Evolutionary conservation across 2,888 invertebrate genomes (phyloP).

Genomic region (Diadromus collaris): DNA sequence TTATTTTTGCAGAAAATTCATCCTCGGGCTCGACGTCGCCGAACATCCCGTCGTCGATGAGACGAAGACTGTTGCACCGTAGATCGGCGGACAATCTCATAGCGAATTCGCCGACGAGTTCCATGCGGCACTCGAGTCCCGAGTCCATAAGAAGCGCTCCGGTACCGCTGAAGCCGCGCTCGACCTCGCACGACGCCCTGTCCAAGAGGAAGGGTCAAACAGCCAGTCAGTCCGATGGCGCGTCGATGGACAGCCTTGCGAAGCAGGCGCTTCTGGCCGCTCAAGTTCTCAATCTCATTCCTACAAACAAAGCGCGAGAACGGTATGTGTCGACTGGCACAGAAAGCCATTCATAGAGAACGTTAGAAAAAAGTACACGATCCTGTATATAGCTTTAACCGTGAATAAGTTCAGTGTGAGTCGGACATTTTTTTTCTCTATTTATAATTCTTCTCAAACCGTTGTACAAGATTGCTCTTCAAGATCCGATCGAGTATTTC

Average conservation of each 20-base stretch:
- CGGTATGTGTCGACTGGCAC: slow-evolving; percentile 80
- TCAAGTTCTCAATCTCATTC: slow-evolving; percentile 90
- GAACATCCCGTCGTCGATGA: slow-evolving; percentile 70
- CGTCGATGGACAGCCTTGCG: slow-evolving; percentile 85
- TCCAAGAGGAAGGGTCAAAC: slow-evolving; percentile 71
- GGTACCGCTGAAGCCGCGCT: slow-evolving; percentile 75
- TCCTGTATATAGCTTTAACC: no score
- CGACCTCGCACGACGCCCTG: slow-evolving; percentile 76
- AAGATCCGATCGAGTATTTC: not conserved
- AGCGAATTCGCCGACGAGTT: slow-evolving; percentile 74
- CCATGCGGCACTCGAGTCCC: slow-evolving; percentile 77
- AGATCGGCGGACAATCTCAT: slow-evolving; percentile 78
- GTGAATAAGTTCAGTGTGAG: no score
- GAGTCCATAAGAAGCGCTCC: slow-evolving; percentile 78
- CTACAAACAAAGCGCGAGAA: slow-evolving; percentile 90
- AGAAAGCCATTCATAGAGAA: not conserved
- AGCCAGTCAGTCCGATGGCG: slow-evolving; percentile 69
- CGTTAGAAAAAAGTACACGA: not conserved
- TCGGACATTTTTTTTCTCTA: not conserved
- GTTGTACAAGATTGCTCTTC: not conserved
- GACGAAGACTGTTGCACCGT: slow-evolving; percentile 74
- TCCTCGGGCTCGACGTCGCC: slow-evolving; percentile 76
- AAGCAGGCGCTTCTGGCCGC: slow-evolving; percentile 89
- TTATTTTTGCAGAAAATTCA: slow-evolving; percentile 73
- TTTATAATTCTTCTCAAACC: not conserved